Percentiles rank a stretch among this genome's conserved stretches.
phyloP scores from a whole-genome alignment of 2,113 vertebrate species.

The Piprites chloris region DNA sequence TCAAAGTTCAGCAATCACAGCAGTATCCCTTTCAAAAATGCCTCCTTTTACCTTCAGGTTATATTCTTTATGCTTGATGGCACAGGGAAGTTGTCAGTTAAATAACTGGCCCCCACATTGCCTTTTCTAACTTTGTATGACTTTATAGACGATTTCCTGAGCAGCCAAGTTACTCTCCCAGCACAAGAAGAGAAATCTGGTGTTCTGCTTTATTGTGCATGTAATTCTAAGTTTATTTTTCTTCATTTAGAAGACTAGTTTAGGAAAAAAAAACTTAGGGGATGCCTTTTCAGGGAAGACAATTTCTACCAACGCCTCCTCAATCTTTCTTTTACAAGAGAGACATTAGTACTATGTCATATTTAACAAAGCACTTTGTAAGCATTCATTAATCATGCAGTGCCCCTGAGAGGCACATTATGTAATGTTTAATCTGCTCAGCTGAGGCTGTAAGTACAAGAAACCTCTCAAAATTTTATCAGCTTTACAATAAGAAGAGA shows the following conservation, averaged over 20 bases:
- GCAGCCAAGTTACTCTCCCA: not conserved
- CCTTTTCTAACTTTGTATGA: not conserved
- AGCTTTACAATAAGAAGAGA: constrained; percentile 18
- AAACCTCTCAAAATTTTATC: constrained; percentile 49
- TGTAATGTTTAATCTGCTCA: constrained; percentile 64
- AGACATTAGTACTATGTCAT: constrained; percentile 18
- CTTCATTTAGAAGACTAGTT: not conserved
- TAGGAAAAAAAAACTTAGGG: not conserved
- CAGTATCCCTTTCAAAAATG: not conserved
- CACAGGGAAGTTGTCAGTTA: not conserved
- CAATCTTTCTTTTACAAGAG: not conserved
- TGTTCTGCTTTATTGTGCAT: not conserved
- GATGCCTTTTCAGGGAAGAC: not conserved
- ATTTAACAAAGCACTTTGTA: constrained; percentile 57
- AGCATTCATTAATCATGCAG: constrained; percentile 60
- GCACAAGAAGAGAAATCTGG: not conserved
- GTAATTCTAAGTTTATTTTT: not conserved
- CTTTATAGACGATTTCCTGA: not conserved
- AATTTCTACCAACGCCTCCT: not conserved
- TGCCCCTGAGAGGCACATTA: constrained; percentile 50
- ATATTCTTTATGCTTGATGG: not conserved
- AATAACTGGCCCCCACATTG: not conserved
- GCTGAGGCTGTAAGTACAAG: constrained; percentile 35
- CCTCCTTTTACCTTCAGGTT: not conserved
- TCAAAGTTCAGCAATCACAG: not conserved